A percentile compares a stretch with the other conserved stretches of the same genome.
phyloP scores from a whole-genome alignment of 2,113 vertebrate species.

The Tor tambroides region DNA sequence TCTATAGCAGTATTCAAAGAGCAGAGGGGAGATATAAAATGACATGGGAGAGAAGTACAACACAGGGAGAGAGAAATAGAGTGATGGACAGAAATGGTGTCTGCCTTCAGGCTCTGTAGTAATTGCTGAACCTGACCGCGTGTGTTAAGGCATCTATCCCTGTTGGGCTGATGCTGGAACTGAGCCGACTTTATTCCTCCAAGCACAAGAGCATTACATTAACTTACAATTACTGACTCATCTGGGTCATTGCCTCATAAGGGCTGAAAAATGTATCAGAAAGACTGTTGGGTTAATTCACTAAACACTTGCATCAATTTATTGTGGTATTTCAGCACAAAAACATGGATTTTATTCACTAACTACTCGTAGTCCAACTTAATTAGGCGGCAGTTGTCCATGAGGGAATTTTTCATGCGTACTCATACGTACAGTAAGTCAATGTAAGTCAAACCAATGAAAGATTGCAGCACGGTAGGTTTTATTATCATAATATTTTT shows the following conservation, averaged over 20 bases:
- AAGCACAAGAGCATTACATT: constrained; percentile 64
- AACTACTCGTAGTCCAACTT: neutral
- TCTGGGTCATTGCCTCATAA: constrained; percentile 67
- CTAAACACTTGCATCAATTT: neutral
- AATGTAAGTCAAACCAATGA: neutral
- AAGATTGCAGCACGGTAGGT: neutral
- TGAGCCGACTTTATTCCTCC: constrained; percentile 61
- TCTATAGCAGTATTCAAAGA: neutral
- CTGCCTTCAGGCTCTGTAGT: constrained; percentile 53
- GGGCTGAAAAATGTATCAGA: neutral
- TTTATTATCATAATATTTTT: constrained; percentile 4
- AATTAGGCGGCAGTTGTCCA: neutral
- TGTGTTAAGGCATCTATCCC: constrained; percentile 35
- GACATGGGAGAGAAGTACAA: neutral
- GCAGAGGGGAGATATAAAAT: constrained; percentile 5
- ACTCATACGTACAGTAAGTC: neutral
- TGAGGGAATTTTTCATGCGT: neutral
- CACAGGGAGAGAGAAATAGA: constrained; percentile 13
- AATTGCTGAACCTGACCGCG: constrained; percentile 51
- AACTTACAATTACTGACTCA: constrained; percentile 71
- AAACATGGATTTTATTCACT: neutral
- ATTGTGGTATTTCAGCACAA: neutral
- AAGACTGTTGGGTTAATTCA: neutral
- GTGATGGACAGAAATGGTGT: constrained; percentile 48
- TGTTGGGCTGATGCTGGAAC: constrained; percentile 27